Base-by-base conservation (phyloP, 2,797 vertebrate genomes). In the Hyperoplus lanceolatus region DNA sequence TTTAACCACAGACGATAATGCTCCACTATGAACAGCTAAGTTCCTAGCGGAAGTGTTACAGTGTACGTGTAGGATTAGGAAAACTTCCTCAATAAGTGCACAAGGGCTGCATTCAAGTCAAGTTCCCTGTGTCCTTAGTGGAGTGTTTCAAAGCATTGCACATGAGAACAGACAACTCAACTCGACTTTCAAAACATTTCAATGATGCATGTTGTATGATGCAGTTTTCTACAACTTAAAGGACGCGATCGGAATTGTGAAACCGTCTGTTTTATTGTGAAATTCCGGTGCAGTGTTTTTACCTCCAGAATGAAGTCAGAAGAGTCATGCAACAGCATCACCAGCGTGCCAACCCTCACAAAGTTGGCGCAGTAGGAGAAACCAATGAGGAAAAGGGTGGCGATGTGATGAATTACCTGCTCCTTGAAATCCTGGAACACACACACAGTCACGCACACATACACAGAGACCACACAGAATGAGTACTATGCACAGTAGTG, bases 221-320 rank as follows among this genome's bases (percentile, higher is more conserved):
- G 3, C 29, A 29, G 29, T 63, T 66, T 72, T 18, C 39, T 63
- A 9, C 29, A 29, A 29, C 8, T 53, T 79, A 13, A 61, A 18
- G 13, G 29, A 13, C 12, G 59, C 49, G 3, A 21, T 18, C 1
- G n/a, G 1, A 11, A 43, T 15, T 48, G 14, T 11, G 42, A 70
- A 50, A 16, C 21, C 8, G 21, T 16, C 50, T 6, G 6, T 29
- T 29, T 29, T 29, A 29, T 29, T 29, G 29, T 29, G n/a, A 45
- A 53, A 45, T n/a, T 42, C 5, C 18, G 3, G 36, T 49, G 3
- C 38, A 45, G 13, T 6, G 38, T 49, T 77, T 48, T 80, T 89
- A 98, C 97, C 97, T 98, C 97, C 50, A 98, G 89, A 21, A 98
- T 83, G 75, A 94, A 93, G 90, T 98, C 97, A 0, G 96, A 93